Conservation (phyloP, 1,140 invertebrate species). For the Camponotus vicinus region DNA sequence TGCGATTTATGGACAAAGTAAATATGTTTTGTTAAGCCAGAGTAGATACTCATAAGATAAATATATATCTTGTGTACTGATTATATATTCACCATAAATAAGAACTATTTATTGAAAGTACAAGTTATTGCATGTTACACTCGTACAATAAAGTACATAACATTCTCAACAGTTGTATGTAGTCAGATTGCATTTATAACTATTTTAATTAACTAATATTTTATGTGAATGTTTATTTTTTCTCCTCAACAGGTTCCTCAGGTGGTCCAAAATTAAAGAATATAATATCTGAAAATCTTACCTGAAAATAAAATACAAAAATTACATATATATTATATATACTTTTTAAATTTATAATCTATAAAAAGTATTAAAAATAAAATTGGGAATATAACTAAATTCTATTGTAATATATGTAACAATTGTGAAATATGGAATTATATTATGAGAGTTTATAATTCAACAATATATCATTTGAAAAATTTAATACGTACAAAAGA, state of each 20-base stretch:
- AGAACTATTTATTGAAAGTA: slow-evolving; percentile 48
- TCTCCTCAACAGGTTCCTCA: slow-evolving; percentile 20
- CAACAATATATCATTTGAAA: neutral
- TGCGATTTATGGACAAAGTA: neutral
- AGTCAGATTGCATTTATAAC: slow-evolving; percentile 40
- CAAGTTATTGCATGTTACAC: slow-evolving; percentile 57
- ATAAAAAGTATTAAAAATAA: neutral
- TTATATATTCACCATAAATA: slow-evolving; percentile 15
- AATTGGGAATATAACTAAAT: neutral
- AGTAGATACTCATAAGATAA: neutral
- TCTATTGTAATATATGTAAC: neutral
- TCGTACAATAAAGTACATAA: slow-evolving; percentile 37
- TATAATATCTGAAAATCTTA: slow-evolving; percentile 26
- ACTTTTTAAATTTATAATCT: neutral
- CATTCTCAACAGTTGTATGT: slow-evolving; percentile 39
- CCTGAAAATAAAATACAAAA: slow-evolving; percentile 50
- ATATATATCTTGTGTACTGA: neutral
- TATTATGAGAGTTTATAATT: neutral
- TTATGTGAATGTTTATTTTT: neutral
- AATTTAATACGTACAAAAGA: slow-evolving; percentile 86
- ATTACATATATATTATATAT: slow-evolving; percentile 1
- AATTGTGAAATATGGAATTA: neutral
- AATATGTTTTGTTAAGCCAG: neutral
- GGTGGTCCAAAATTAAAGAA: slow-evolving; percentile 59
- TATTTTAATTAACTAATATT: slow-evolving; percentile 34